Base-by-base conservation (phyloP, 1,140 invertebrate genomes). In the Eueides isabella region DNA sequence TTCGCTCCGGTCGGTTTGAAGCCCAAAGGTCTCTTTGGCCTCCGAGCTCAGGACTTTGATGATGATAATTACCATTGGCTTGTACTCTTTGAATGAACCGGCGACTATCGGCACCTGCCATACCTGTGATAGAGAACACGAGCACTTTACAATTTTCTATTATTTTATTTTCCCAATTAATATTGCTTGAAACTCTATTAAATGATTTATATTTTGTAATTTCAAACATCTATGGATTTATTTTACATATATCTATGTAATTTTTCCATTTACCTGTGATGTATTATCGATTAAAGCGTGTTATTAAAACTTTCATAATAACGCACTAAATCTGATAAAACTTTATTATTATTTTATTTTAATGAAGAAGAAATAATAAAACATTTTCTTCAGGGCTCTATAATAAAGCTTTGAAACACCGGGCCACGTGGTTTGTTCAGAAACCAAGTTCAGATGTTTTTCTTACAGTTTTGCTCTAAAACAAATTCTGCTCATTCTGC, bases 11-110 rank as follows among this genome's bases (percentile, higher is more conserved):
- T 65, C 76, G 70, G 70, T 67, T 48, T 67, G 71, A 67, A 62
- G 64, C 33, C 74, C 68, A 67, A 62, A 70, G 68, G 61, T 70
- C 71, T 48, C 61, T n/a, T 41, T 67, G 19, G 67, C n/a, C n/a
- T 64, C 72, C 74, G 66, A 82, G 78, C 79, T 83, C 81, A 82
- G 79, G 82, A 80, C 82, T 87, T 87, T 74, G 67, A 84, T 82
- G 80, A 83, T 55, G 48, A 55, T 55, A 26, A 4, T 55, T 19
- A 44, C n/a, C 41, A 44, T 14, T 19, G 6, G 6, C 41, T n/a
- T 14, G 12, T 63, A 63, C 61, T 35, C 35, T 14, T 4, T 14
- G 3, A 4, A 35, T 35, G 35, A 11, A 35, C 0, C 2, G 33
- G 33, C 33, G 11, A 35, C 33, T 5, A 12, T 38, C 0, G 14